Percentiles rank a stretch among this genome's conserved stretches.
phyloP scores from a whole-genome alignment of 2,113 vertebrate genomes.

The Holacanthus passer region DNA sequence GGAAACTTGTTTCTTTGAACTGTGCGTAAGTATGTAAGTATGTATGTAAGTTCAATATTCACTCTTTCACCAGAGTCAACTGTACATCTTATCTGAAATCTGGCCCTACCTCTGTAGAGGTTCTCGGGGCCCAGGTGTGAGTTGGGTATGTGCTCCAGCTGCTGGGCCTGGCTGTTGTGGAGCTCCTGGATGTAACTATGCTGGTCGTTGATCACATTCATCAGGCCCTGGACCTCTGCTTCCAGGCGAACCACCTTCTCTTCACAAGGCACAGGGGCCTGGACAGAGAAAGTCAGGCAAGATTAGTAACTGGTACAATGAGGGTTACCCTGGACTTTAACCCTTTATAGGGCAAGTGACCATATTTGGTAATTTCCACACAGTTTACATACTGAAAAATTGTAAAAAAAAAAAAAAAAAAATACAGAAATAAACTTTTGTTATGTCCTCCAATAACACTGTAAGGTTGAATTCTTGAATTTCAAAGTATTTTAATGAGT shows the following conservation, averaged over 20 bases:
- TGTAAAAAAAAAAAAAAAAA: too few relatives aligned
- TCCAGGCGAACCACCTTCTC: constrained; percentile 55
- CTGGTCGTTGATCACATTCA: constrained; percentile 50
- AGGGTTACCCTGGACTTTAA: background rate
- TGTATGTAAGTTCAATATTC: too few relatives aligned
- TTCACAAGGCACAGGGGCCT: constrained; percentile 71
- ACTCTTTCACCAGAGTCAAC: too few relatives aligned
- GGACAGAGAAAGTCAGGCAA: background rate
- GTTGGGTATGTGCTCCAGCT: constrained; percentile 68
- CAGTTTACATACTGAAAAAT: too few relatives aligned
- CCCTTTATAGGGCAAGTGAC: too few relatives aligned
- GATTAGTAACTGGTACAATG: background rate
- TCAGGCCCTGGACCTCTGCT: constrained; percentile 56
- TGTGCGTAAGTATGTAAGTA: too few relatives aligned
- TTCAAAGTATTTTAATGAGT: too few relatives aligned
- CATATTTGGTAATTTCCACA: too few relatives aligned
- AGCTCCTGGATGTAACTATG: constrained; percentile 74
- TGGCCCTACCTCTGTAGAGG: constrained; percentile 59
- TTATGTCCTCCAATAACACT: too few relatives aligned
- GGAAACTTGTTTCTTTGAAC: too few relatives aligned
- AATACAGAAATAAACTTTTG: too few relatives aligned
- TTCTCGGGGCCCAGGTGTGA: constrained; percentile 52
- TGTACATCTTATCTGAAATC: background rate
- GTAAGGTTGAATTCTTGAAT: too few relatives aligned
- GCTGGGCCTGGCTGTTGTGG: constrained; percentile 64